Evolutionary conservation across 2,113 vertebrate genomes (phyloP), one percentile per base, ranked within the genome.

Genomic region (Atlantisia rogersi): DNA sequence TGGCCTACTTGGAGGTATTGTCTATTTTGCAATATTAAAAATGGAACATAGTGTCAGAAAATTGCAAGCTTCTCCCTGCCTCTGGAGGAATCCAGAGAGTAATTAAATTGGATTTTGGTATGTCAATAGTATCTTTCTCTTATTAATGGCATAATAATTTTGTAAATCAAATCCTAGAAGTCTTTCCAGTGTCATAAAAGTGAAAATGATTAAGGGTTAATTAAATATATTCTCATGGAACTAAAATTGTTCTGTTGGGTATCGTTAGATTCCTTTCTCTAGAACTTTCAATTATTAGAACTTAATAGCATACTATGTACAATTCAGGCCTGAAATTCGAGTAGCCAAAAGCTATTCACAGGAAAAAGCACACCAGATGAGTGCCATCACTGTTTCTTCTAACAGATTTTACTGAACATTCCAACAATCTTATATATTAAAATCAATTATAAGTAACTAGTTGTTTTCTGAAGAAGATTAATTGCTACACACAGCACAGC

Each of bases 141-240:
- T 96, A 97, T 97, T 98, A 97, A 97, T 96, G 96, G 86, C 86
- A 93, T 90, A 88, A 86, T 97, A 95, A 95, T 96, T 97, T 94
- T 96, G 81, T 96, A 98, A 97, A 97, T 97, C 95, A 97, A 95
- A 95, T 95, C 77, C 82, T 97, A 58, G 84, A 96, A 96, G 60
- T 84, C 68, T 93, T 91, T 96, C 79, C 79, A 95, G 81, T 95
- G 89, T 92, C 92, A 91, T 89, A 84, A 94, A 97, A 95, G 94
- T 95, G 92, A 76, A 97, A 92, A 96, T 96, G 39, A 97, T 96
- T 96, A 97, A 94, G 90, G 88, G 80, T 96, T 96, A 98, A 97
- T 97, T 94, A 94, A 96, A 95, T 96, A 84, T 95, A 94, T 93
- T 96, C 91, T 95, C 86, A 74, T 83, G 94, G 78, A 95, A 77